These are phyloP conservation scores for Drosophila meridiana DNA, from an alignment of 2,888 invertebrate species.

Conservation along the genomic window DNA sequence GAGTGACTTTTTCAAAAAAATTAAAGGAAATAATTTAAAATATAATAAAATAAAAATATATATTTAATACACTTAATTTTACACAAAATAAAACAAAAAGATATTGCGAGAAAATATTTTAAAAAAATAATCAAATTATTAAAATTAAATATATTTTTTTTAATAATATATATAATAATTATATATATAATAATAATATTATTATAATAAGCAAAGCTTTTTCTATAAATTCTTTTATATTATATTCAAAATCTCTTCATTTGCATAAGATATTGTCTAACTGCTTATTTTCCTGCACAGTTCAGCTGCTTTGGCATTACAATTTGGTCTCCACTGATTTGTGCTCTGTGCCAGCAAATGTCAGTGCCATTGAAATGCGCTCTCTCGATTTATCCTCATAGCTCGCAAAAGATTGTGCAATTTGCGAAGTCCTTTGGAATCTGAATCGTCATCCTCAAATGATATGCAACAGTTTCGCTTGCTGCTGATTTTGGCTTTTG, in stretches of 20 bases:
- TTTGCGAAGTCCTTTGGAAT: conserved; percentile 8
- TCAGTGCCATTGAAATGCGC: conserved; percentile 6
- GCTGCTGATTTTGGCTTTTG: conserved; percentile 35
- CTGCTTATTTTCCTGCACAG: conserved; percentile 6
- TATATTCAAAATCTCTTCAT: neutral
- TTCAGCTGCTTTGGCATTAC: neutral
- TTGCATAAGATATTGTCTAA: neutral
- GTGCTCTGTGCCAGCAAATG: conserved; percentile 6
- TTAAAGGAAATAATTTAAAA: neutral
- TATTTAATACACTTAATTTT: too few relatives aligned
- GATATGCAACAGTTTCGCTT: conserved; percentile 51
- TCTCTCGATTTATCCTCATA: neutral
- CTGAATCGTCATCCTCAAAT: conserved; percentile 1
- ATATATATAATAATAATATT: neutral
- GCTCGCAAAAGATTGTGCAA: conserved; percentile 11
- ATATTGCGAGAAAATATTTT: too few relatives aligned
- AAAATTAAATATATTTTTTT: too few relatives aligned
- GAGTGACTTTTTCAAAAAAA: too few relatives aligned
- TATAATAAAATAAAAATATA: neutral
- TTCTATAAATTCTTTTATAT: neutral
- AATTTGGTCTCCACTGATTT: conserved; percentile 15
- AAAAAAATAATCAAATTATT: too few relatives aligned
- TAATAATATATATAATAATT: too few relatives aligned
- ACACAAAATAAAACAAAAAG: too few relatives aligned
- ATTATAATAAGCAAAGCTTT: neutral